phyloP scores from a whole-genome alignment of 2,113 vertebrate species.

The Oceanites oceanicus region DNA sequence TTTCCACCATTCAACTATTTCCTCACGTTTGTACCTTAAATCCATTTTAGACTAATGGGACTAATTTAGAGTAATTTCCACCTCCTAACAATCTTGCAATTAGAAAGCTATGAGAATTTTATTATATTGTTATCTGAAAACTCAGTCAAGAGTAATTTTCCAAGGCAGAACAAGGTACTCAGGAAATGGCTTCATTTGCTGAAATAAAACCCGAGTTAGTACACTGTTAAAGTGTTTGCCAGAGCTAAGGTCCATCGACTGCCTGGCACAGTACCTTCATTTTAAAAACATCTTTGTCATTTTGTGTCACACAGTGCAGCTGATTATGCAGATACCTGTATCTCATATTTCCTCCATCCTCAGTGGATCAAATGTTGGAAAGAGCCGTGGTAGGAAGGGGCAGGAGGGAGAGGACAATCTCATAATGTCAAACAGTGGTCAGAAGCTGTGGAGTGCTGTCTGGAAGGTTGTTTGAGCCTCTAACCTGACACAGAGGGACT shows the following conservation, averaged over 20 bases:
- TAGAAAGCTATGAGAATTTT: not conserved
- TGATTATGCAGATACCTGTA: not conserved
- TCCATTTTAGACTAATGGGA: not conserved
- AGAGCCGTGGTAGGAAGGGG: not conserved
- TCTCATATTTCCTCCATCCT: not conserved
- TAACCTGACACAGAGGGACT: not conserved
- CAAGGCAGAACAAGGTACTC: not conserved
- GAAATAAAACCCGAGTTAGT: not conserved
- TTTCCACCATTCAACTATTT: not conserved
- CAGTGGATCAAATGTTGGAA: not conserved
- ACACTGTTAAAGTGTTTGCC: not conserved
- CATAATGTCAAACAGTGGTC: not conserved
- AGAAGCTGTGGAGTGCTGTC: not conserved
- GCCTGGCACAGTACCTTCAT: not conserved
- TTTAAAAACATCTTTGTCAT: not conserved
- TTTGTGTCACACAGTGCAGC: not conserved
- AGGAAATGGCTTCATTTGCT: not conserved
- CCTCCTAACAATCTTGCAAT: not conserved
- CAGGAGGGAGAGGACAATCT: not conserved
- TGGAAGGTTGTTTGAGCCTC: not conserved
- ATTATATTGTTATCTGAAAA: not conserved
- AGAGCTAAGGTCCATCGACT: not conserved
- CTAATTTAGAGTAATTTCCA: not conserved
- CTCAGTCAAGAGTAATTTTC: not conserved
- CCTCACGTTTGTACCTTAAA: not conserved